Evolutionary conservation across 1,140 invertebrate species (phyloP), one percentile per base, ranked within the genome.

Genomic region (Aphaenogaster rudis): DNA sequence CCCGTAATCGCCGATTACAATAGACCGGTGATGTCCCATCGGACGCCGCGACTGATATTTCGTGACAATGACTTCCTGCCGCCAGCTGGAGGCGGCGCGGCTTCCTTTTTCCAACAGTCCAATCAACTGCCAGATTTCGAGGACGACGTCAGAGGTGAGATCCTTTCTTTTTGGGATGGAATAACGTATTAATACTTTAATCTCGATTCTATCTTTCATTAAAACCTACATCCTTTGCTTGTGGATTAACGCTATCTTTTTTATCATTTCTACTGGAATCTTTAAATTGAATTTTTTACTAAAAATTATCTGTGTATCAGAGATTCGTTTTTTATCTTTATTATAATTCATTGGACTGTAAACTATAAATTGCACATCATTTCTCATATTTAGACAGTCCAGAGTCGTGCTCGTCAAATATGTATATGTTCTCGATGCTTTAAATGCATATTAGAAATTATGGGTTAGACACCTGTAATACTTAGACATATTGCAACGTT

Each of bases 31-130:
- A 96, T 96, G 95, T 95, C 94, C 0, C 96, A 96, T 61, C 93
- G 96, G 66, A 96, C 95, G 7, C 96, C 96, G 0, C 86, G 96
- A 59, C 87, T 96, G 2, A 96, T 96, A 48, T 96, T 96, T 76
- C 93, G 96, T 0, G 96, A 96, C 54, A 93, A 91, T 86, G 95
- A 95, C 36, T 95, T 93, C 63, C 71, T 90, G 91, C 94, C 57
- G 86, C 92, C 67, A 28, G 88, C 93, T 3, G 93, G 90, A 9
- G 92, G 92, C 39, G 91, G 90, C 11, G 89, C 91, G 76, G 78
- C 89, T n/a, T 94, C 92, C 6, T 94, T 95, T 79, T 96, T 95
- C 67, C 95, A 95, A 66, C 93, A 89, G 17, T 82, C 94, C 0
- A 96, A 95, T 82, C 94, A 95, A 39, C 42, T 95, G 45, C 93